Evolutionary conservation across 1,140 invertebrate species (phyloP).

Genomic region (Tetranychus urticae): DNA sequence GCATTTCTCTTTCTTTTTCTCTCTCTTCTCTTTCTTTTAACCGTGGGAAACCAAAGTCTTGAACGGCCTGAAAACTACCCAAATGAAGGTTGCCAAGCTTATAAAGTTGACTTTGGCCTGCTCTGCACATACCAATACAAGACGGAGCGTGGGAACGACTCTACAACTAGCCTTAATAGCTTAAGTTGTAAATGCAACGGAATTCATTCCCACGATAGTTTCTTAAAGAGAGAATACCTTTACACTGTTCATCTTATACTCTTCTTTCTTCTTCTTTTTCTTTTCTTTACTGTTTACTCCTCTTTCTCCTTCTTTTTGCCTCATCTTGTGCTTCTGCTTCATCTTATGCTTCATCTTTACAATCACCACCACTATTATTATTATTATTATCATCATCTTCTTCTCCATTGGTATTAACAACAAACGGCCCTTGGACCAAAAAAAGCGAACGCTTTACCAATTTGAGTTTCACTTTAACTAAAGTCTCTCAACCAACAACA

Average conservation of each 20-base stretch:
- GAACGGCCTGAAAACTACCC: too few species aligned
- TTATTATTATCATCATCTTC: neutral
- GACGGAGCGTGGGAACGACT: too few species aligned
- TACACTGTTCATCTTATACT: neutral
- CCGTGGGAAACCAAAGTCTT: too few species aligned
- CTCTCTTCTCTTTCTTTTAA: too few species aligned
- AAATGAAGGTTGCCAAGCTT: too few species aligned
- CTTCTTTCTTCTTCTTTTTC: neutral
- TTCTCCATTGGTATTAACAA: neutral
- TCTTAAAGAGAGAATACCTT: too few species aligned
- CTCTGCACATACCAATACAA: too few species aligned
- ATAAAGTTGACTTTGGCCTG: too few species aligned
- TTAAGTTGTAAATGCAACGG: too few species aligned
- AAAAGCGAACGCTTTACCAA: neutral
- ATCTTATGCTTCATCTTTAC: neutral
- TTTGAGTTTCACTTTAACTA: neutral
- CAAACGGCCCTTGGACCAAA: neutral
- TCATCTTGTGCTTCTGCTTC: neutral
- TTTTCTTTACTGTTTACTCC: neutral
- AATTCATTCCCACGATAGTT: too few species aligned
- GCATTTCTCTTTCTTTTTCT: too few species aligned
- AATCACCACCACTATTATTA: neutral
- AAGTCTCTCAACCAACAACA: neutral
- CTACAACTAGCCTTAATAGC: too few species aligned
- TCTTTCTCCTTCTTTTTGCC: neutral